Evolutionary conservation across 2,888 invertebrate species (phyloP).

Genomic region (Drosophila trichaetosa): DNA sequence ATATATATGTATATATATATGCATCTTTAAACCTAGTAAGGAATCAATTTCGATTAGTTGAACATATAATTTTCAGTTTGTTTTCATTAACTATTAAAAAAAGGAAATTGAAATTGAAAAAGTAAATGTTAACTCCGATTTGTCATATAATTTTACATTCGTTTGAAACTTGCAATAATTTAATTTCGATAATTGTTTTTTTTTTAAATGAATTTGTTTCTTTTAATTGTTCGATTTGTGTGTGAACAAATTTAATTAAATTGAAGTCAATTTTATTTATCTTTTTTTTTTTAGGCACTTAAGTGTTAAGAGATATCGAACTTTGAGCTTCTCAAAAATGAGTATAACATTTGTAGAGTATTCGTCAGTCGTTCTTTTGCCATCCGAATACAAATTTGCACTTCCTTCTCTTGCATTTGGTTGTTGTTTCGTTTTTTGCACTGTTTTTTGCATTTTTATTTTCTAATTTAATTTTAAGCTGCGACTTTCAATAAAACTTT

Average conservation of each 20-base stretch:
- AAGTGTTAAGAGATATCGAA: not conserved
- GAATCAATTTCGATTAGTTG: not conserved
- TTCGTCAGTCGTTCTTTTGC: conserved; percentile 1
- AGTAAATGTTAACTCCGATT: not conserved
- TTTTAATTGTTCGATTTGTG: not conserved
- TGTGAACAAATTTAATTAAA: not conserved
- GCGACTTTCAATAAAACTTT: conserved; percentile 63
- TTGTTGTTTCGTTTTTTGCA: conserved; percentile 23
- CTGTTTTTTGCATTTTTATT: conserved; percentile 59
- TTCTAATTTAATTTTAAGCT: conserved; percentile 72
- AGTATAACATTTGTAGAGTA: conserved; percentile 8
- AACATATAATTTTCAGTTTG: not conserved
- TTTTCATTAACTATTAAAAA: not conserved
- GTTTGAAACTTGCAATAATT: not conserved
- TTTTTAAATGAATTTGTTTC: not conserved
- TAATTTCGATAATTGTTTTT: too few species aligned
- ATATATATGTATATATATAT: too few species aligned
- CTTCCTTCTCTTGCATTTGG: conserved; percentile 47
- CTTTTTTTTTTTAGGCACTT: accelerated
- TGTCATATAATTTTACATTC: not conserved
- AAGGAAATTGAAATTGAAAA: not conserved
- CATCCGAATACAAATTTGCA: conserved; percentile 20
- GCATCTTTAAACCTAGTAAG: not conserved
- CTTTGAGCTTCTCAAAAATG: not conserved
- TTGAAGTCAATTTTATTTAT: not conserved